Evolutionary conservation across 2,888 invertebrate species (phyloP).

Genomic region (Ashinkailepas kermadecensis): DNA sequence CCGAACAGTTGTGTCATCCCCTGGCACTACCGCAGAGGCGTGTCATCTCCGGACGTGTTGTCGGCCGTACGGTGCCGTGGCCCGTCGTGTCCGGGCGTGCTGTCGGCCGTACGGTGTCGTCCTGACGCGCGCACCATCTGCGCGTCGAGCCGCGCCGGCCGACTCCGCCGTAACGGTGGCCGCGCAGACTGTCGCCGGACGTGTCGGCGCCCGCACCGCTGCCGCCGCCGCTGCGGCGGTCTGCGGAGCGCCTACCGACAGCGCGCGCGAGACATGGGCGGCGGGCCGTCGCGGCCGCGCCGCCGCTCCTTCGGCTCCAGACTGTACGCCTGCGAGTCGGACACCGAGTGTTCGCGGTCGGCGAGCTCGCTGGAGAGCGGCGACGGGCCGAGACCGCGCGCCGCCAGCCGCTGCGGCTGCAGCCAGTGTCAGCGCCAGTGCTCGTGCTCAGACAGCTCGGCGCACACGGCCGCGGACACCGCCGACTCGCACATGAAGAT

Average conservation of each 20-base stretch:
- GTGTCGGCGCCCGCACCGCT: not conserved
- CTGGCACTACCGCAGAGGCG: no score
- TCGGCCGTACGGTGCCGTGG: no score
- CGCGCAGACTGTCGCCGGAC: not conserved
- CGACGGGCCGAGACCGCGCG: not conserved
- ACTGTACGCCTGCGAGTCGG: not conserved
- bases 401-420: not conserved
- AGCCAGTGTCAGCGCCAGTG: not conserved
- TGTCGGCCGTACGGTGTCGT: not conserved
- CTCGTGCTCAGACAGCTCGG: constrained; percentile 1
- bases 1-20: no score
- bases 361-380: not conserved
- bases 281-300: not conserved
- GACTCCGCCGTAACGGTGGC: not conserved
- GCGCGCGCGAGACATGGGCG: not conserved
- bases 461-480: not conserved
- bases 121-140: not conserved
- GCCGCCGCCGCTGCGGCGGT: not conserved
- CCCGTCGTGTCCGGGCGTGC: no score
- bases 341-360: not conserved
- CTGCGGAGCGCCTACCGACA: not conserved
- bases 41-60: no score
- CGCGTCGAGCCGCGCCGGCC: not conserved
- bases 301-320: not conserved
- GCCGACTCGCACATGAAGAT: not conserved